Base-by-base conservation (phyloP, 2,888 invertebrate genomes). In the Ametastegia equiseti region DNA sequence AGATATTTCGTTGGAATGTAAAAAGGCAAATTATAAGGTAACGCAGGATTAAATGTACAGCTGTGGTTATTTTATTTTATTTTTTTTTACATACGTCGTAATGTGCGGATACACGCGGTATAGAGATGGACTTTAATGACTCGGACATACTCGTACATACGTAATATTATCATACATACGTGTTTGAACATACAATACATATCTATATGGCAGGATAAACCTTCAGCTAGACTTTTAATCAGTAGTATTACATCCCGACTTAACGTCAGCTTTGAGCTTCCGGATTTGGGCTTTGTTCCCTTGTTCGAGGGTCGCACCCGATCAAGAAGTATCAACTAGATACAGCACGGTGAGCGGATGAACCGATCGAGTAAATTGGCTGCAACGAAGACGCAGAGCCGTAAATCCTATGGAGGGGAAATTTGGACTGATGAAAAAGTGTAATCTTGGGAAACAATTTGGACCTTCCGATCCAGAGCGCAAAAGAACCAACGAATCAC, bases 391-490 rank as follows among this genome's bases (percentile, higher is more conserved):
- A 45, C 42, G 42, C 19, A n/a, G 27, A n/a, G 60, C 42, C 78
- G 60, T 78, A 78, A 78, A 78, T 78, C 78, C 78, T 42, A 7
- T 9, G 4, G 13, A n/a, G 60, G 45, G 78, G 15, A 30, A 78
- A 60, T 63, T 57, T 78, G n/a, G 23, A 63, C 78, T 60, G 78
- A 78, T 78, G 78, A 78, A 78, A 78, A 78, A 78, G 78, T 60
- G 57, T 60, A 78, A 78, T 78, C 60, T n/a, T 45, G n/a, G 60
- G 78, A 78, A 60, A 78, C 78, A 78, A 78, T 78, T 78, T 78
- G 63, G 78, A 75, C 33, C 36, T 19, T 19, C 42, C 57, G 50
- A 50, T 75, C 75, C 42, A 30, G 11, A 23, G 11, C 23, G 30
- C 42, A 19, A 27, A 42, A 7, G 23, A 23, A 30, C 6, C 11